Base-by-base conservation (phyloP, 2,888 invertebrate genomes). In the Celastrina argiolus region DNA sequence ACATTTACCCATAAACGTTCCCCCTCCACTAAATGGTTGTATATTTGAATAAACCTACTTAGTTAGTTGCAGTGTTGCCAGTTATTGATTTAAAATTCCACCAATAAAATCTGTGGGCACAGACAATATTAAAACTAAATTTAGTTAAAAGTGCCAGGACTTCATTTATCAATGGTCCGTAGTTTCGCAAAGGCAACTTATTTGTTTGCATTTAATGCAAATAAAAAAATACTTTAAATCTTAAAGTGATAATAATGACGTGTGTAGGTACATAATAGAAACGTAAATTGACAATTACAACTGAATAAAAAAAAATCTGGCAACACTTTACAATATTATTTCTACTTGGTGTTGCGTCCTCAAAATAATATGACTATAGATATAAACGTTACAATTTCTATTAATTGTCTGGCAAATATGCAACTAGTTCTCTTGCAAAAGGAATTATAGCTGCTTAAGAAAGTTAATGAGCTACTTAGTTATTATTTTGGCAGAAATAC, bases 1-100 rank as follows among this genome's bases (percentile, higher is more conserved):
- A 78, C 71, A 74, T 77, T 78, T 75, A 75, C 73, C 69, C 74
- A 73, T 73, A 72, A 71, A 69, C 72, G 73, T 71, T 67, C 69
- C 70, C 71, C 73, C 18, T 64, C 31, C 64, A 12, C 18, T 31
- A 28, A 31, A 64, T 45, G n/a, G n/a, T n/a, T 67, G 56, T 70
- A 68, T 69, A 69, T 69, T 36, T 36, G 12, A 36, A 36, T 10
- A n/a, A 12, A 31, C n/a, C 34, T 39, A 39, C 22, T 26, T 31
- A 58, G 14, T 3, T 31, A 58, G n/a, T 3, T 42, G 18, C 16
- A 58, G 28, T 31, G 58, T 58, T 31, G 31, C 58, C 58, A 31
- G 61, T 61, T 59, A 16, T 16, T 18, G 8, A 51, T 51, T 51
- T 1, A 51, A 51, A 51, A 18, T 10, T 36, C 12, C 36, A 36